Percentiles rank a stretch among this genome's conserved stretches.
Evolutionary conservation across 2,797 vertebrate genomes (phyloP).

Genomic region (Cygnus olor): DNA sequence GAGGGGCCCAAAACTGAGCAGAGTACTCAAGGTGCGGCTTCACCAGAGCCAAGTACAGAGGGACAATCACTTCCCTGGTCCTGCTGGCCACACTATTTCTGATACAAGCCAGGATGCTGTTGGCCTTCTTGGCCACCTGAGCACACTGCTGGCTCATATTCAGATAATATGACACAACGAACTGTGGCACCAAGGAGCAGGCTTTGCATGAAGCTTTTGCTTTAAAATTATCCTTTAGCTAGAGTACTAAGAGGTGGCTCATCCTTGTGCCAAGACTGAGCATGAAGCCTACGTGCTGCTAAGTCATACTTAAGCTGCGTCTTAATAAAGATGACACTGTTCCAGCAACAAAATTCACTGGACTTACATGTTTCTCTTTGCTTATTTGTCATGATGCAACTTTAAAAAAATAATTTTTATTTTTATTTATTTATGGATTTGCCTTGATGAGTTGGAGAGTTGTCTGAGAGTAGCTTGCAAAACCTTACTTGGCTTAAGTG

Average conservation of each 20-base stretch:
- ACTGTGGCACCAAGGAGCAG: not conserved
- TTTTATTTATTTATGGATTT: not conserved
- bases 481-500: not conserved
- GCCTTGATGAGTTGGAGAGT: not conserved
- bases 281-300: not conserved
- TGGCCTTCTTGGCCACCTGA: no score
- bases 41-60: no score
- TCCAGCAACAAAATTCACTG: not conserved
- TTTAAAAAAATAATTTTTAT: no score
- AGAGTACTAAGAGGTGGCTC: not conserved
- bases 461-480: not conserved
- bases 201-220: constrained; percentile 6
- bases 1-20: no score
- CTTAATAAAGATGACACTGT: not conserved
- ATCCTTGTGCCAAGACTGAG: not conserved
- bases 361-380: not conserved
- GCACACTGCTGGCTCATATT: no score
- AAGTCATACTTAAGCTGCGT: not conserved
- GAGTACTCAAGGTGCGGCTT: no score
- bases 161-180: not conserved
- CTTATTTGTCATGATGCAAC: not conserved
- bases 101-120: no score
- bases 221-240: constrained; percentile 41
- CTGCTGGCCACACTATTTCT: no score
- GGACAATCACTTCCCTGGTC: no score